phyloP scores from a whole-genome alignment of 2,797 vertebrate species.

The Oreortyx pictus region DNA sequence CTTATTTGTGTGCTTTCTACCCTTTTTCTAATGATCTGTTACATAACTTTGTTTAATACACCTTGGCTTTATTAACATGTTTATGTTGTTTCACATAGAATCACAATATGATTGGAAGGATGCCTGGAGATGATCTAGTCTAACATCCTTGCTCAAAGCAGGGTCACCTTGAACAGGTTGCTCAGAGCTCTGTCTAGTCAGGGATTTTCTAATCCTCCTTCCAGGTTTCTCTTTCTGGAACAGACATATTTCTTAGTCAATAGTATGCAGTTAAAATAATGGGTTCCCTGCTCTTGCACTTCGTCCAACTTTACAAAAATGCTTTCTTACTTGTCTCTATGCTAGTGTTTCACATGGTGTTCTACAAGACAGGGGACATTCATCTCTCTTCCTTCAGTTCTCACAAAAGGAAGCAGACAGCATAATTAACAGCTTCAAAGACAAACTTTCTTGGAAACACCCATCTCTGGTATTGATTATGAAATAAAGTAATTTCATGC shows the following conservation, averaged over 20 bases:
- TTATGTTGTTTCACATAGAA: not conserved
- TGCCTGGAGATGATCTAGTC: not conserved
- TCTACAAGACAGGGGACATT: not conserved
- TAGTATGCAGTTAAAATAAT: not conserved
- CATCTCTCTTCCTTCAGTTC: not conserved
- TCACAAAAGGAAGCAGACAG: not conserved
- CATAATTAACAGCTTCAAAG: not conserved
- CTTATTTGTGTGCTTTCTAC: not conserved
- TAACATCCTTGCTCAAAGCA: not conserved
- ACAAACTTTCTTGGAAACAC: not conserved
- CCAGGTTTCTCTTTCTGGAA: not conserved
- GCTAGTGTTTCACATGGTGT: not conserved
- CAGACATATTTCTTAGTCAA: not conserved
- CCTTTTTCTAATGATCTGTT: not conserved
- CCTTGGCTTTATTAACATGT: not conserved
- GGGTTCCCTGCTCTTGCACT: not conserved
- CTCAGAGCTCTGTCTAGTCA: not conserved
- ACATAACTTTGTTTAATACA: not conserved
- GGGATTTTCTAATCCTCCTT: not conserved
- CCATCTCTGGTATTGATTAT: not conserved
- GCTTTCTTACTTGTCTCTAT: not conserved
- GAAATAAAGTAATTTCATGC: slow-evolving; percentile 10
- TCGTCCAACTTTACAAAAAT: not conserved
- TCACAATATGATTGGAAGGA: not conserved
- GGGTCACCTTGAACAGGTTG: not conserved